Percentiles rank a stretch among this genome's conserved stretches.
Conservation (phyloP, 1,140 invertebrate species). For the Cherax quadricarinatus region DNA sequence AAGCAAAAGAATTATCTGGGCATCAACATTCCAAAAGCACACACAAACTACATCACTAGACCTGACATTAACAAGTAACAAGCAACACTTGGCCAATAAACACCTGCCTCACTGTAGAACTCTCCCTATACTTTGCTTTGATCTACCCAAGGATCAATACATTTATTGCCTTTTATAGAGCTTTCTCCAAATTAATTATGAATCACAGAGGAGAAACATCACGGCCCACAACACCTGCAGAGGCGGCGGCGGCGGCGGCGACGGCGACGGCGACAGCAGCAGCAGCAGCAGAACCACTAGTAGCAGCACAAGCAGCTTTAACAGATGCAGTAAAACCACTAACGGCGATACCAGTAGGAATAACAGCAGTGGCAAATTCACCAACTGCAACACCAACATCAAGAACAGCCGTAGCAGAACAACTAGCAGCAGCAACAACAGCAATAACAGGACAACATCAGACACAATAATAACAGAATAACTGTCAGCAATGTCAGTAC, state of each 20-base stretch:
- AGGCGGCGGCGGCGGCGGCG: too few relatives aligned
- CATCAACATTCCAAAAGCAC: too few relatives aligned
- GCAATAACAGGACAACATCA: not conserved
- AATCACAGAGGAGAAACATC: not conserved
- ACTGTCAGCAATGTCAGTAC: not conserved
- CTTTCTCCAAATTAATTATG: not conserved
- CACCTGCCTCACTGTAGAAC: too few relatives aligned
- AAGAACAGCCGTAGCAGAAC: not conserved
- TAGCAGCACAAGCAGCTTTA: not conserved
- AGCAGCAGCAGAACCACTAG: not conserved
- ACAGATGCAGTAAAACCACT: not conserved
- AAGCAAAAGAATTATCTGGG: too few relatives aligned
- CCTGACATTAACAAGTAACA: too few relatives aligned
- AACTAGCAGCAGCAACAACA: not conserved
- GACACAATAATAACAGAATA: not conserved
- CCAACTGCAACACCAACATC: not conserved
- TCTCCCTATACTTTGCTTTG: not conserved
- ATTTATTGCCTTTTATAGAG: not conserved
- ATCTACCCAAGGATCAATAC: not conserved
- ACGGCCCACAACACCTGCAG: not conserved
- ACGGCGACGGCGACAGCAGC: not conserved
- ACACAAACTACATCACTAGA: too few relatives aligned
- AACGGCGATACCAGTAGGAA: not conserved
- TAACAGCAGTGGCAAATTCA: not conserved
- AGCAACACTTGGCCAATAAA: too few relatives aligned